Evolutionary conservation across 2,113 vertebrate species (phyloP), one percentile per base, ranked within the genome.

Genomic region (Paramormyrops kingsleyae): DNA sequence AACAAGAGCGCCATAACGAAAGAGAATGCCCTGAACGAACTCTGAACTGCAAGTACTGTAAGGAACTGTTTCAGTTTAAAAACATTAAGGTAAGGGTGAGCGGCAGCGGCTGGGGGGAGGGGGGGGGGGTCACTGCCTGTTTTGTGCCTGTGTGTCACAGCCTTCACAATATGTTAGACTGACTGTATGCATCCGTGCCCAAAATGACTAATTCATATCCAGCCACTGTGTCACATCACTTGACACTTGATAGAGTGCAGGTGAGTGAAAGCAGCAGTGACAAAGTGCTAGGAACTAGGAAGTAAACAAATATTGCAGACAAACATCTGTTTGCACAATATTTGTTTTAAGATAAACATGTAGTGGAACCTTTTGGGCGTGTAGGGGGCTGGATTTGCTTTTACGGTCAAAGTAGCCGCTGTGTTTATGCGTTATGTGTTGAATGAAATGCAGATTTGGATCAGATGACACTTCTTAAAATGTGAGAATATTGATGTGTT

Each of bases 21-120:
- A 90, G 94, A 0, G 97, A 97, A 24, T 97, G 97, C 91, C 97
- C 97, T 0, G 94, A 97, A 93, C 94, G 97, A 90, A 97, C 96
- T 62, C 95, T 97, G 6, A 92, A 94, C 95, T 97, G 97, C 94
- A 96, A 94, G 92, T 96, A 96, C 94, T 97, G 97, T 95, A 95
- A 94, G 91, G 95, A 90, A 0, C 94, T 96, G 27, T 97, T 96
- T 93, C 95, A 93, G 92, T 92, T 96, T 5, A 96, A 96, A 15
- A 96, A 94, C 87, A 93, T 94, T 84, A 95, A 97, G 96, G 96
- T 96, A 90, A 90, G 56, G 35, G 46, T n/a, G 19, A 46, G 8
- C 0, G 10, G 56, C 21, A n/a, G 59, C 0, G n/a, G 62, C 39
- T 12, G 19, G 19, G n/a, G 42, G 59, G 88, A 1, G 44, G 46